These are phyloP conservation scores for Tadarida brasiliensis DNA, from an alignment of 2,797 vertebrate genomes.

Conservation along the genomic window DNA sequence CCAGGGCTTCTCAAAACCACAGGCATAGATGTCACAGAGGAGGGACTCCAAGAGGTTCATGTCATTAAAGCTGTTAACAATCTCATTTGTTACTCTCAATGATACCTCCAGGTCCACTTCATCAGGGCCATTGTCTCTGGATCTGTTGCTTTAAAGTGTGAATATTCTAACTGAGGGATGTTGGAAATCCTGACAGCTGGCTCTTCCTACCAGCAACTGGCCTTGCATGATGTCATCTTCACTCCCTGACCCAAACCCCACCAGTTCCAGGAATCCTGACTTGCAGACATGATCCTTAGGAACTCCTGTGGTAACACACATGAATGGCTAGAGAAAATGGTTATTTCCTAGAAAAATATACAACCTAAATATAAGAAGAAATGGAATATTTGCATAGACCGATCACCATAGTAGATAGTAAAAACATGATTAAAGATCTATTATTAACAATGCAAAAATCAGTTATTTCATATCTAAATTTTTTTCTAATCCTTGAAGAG, in stretches of 20 bases:
- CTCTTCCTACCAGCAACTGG: background rate
- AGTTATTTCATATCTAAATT: slow-evolving; percentile 9
- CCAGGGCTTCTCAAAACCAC: slow-evolving; percentile 97
- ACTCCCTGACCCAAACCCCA: background rate
- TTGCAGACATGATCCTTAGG: background rate
- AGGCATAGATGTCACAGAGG: slow-evolving; percentile 95
- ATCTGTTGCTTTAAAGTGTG: slow-evolving; percentile 84
- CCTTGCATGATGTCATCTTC: background rate
- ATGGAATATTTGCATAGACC: background rate
- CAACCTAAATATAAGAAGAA: background rate
- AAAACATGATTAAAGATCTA: background rate
- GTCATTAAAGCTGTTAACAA: slow-evolving; percentile 96
- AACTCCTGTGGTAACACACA: background rate
- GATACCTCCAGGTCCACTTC: slow-evolving; percentile 97
- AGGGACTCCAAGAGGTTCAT: slow-evolving; percentile 94
- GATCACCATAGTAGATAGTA: background rate
- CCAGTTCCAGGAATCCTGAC: background rate
- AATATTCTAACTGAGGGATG: background rate
- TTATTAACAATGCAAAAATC: slow-evolving; percentile 12
- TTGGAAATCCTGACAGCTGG: background rate
- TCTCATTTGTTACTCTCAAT: slow-evolving; percentile 96
- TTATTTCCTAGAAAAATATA: slow-evolving; percentile 42
- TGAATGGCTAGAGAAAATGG: slow-evolving; percentile 43
- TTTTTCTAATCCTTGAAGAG: background rate
- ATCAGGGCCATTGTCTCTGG: slow-evolving; percentile 95